Evolutionary conservation across 2,888 invertebrate species (phyloP).

Genomic region (Vesta saturnalis): DNA sequence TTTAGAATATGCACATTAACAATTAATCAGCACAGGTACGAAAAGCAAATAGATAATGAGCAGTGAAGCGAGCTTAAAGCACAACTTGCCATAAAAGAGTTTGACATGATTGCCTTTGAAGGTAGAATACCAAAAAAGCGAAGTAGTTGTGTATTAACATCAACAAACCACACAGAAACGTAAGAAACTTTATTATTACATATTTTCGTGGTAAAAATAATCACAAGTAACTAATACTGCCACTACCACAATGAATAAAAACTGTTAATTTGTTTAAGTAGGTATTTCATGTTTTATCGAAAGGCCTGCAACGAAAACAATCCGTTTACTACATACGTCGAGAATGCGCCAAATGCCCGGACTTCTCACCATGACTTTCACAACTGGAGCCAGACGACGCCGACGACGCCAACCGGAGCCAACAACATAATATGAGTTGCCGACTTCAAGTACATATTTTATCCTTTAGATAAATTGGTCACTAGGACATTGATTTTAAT

Average conservation of each 20-base stretch:
- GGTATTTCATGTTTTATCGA: conserved; percentile 16
- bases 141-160: neutral
- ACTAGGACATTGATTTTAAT: conserved; percentile 19
- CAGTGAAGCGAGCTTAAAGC: conserved; percentile 5
- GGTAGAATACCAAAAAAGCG: neutral
- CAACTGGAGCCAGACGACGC: conserved; percentile 44
- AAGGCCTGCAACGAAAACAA: conserved; percentile 26
- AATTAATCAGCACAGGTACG: neutral
- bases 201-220: conserved; percentile 18
- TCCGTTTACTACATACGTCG: conserved; percentile 22
- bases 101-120: neutral
- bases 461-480: conserved; percentile 28
- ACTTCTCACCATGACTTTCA: conserved; percentile 39
- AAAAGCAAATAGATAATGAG: neutral
- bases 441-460: conserved; percentile 33
- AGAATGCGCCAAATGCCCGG: conserved; percentile 36
- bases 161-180: neutral
- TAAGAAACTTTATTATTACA: conserved; percentile 14
- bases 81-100: conserved; percentile 1
- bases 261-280: neutral
- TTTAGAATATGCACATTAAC: neutral
- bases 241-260: conserved; percentile 22
- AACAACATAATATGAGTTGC: conserved; percentile 44
- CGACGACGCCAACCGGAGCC: conserved; percentile 43
- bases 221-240: conserved; percentile 2